Evolutionary conservation across 2,888 invertebrate species (phyloP).

Genomic region (Corythucha ciliata): DNA sequence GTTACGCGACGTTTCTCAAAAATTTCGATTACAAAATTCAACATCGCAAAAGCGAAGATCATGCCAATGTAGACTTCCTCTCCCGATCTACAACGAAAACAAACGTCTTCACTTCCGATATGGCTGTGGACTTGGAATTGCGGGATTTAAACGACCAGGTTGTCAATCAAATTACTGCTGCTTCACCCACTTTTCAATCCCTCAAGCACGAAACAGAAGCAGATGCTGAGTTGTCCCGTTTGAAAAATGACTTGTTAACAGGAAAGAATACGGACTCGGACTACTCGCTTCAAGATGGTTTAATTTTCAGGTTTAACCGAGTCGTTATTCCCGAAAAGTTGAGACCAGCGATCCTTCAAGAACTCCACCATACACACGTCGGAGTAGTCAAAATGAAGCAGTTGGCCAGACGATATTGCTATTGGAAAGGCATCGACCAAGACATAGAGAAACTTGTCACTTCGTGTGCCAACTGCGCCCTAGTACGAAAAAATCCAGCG

Average conservation of each 20-base stretch:
- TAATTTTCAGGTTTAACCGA: slow-evolving; percentile 25
- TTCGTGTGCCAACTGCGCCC: slow-evolving; percentile 26
- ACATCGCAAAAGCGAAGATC: slow-evolving; percentile 16
- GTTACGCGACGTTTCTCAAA: slow-evolving; percentile 23
- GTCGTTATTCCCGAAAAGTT: slow-evolving; percentile 27
- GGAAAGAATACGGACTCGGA: slow-evolving; percentile 3
- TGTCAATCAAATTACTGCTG: slow-evolving; percentile 14
- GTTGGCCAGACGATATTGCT: slow-evolving; percentile 3
- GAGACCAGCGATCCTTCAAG: neutral
- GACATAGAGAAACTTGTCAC: slow-evolving; percentile 34
- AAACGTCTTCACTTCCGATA: neutral
- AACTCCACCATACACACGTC: slow-evolving; percentile 4
- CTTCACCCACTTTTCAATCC: neutral
- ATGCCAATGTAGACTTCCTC: slow-evolving; percentile 24
- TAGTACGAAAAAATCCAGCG: neutral
- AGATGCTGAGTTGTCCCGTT: slow-evolving; percentile 1
- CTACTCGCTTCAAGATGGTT: neutral
- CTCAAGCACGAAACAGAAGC: slow-evolving; percentile 7
- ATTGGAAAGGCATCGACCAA: slow-evolving; percentile 28
- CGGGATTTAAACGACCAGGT: neutral
- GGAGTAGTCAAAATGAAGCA: slow-evolving; percentile 8
- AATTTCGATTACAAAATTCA: slow-evolving; percentile 23
- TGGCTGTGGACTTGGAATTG: neutral
- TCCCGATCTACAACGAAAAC: slow-evolving; percentile 6
- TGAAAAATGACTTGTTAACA: neutral